Base-by-base conservation (phyloP, 2,888 invertebrate species). In the Anticlea derivata region DNA sequence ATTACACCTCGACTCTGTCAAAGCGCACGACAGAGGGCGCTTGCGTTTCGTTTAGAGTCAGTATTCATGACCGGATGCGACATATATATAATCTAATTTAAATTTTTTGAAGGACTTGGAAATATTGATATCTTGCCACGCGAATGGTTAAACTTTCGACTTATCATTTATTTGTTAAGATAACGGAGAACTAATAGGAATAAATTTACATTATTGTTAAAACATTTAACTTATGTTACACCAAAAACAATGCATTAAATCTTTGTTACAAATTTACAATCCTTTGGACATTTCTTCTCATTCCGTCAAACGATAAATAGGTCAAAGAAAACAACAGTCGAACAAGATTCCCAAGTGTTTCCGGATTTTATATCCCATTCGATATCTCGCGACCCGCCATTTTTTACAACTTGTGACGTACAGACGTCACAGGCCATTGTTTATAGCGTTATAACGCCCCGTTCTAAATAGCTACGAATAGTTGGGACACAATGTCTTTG, bases 111-210 rank as follows among this genome's bases (percentile, higher is more conserved):
- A n/a, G n/a, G n/a, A n/a, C n/a, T n/a, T 39, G 67, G 65, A 70
- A 73, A 69, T 70, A 72, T 70, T 73, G 73, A 72, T 69, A 69
- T 55, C 64, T 44, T 31, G 26, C 44, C 76, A 75, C 75, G 73
- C 74, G 66, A 77, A 58, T 66, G 63, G 63, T 72, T 69, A 65
- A 67, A 70, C 64, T 72, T 67, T 55, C 53, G 29, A 45, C 37
- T 33, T 31, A 20, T 31, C 31, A 26, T 33, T 47, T n/a, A 38
- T n/a, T 27, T 40, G 40, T 17, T 22, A 29, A 35, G 33, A 11
- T 13, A 46, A 31, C 46, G 27, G n/a, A n/a, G n/a, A n/a, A n/a
- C n/a, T n/a, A n/a, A n/a, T n/a, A n/a, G n/a, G n/a, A n/a, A n/a
- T n/a, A n/a, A n/a, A n/a, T n/a, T n/a, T n/a, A n/a, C n/a, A n/a